These are phyloP conservation scores for Oncorhynchus keta DNA, from an alignment of 2,113 vertebrate species.

Conservation along the genomic window DNA sequence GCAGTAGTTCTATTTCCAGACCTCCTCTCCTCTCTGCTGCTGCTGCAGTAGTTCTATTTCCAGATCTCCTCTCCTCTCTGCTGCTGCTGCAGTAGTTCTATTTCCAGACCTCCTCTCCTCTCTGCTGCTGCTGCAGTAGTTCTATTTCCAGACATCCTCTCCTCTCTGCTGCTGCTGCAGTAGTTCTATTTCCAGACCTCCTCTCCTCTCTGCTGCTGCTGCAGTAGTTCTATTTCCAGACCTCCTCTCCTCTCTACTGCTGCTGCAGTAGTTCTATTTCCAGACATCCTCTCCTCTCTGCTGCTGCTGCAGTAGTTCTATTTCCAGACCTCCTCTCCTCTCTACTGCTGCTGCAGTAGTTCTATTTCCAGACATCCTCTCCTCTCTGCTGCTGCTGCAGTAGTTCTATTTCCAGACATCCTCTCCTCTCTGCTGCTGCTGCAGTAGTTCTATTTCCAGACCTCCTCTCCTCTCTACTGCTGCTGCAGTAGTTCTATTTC, in stretches of 20 bases:
- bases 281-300: slow-evolving; percentile 27
- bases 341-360: slow-evolving; percentile 21
- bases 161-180: slow-evolving; percentile 27
- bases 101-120: slow-evolving; percentile 32
- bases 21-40: slow-evolving; percentile 28
- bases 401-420: slow-evolving; percentile 36
- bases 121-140: slow-evolving; percentile 23
- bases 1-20: slow-evolving; percentile 19
- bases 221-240: slow-evolving; percentile 33
- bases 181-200: slow-evolving; percentile 36
- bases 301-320: slow-evolving; percentile 30
- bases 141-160: slow-evolving; percentile 24
- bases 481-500: slow-evolving; percentile 30
- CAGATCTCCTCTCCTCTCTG: slow-evolving; percentile 27
- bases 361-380: slow-evolving; percentile 39
- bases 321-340: slow-evolving; percentile 32
- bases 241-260: slow-evolving; percentile 30
- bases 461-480: slow-evolving; percentile 31
- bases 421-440: slow-evolving; percentile 32
- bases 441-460: slow-evolving; percentile 33
- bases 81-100: slow-evolving; percentile 31
- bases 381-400: slow-evolving; percentile 26
- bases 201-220: slow-evolving; percentile 32
- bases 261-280: slow-evolving; percentile 29
- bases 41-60: slow-evolving; percentile 29